phyloP scores from a whole-genome alignment of 1,140 invertebrate genomes.

The Gerris buenoi region DNA sequence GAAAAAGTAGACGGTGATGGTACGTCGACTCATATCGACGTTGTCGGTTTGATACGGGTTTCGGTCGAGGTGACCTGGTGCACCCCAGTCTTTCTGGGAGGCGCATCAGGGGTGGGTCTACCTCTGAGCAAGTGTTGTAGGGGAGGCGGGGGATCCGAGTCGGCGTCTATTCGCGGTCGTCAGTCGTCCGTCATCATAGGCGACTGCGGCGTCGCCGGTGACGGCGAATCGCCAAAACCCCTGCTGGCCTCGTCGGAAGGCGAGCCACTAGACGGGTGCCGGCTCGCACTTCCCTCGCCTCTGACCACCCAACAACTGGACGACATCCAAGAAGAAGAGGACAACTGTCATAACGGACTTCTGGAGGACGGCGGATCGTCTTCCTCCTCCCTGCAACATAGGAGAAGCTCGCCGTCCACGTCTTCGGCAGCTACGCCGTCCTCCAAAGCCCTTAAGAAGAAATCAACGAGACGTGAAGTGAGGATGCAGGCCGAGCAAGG shows the following conservation, averaged over 20 bases:
- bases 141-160: background rate
- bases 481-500: conserved; percentile 77
- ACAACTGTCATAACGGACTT: background rate
- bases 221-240: background rate
- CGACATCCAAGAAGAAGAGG: background rate
- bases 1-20: too few species aligned
- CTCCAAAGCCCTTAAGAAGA: conserved; percentile 2
- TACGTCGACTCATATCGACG: too few species aligned
- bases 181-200: background rate
- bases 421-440: conserved; percentile 5
- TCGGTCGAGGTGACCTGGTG: too few species aligned
- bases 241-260: background rate
- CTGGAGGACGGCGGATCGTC: background rate
- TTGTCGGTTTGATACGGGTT: too few species aligned
- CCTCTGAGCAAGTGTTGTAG: background rate
- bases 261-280: background rate
- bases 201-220: background rate
- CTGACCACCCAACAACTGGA: background rate
- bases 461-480: conserved; percentile 9
- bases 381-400: background rate
- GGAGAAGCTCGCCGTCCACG: background rate
- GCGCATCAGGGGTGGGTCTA: background rate
- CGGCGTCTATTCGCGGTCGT: background rate
- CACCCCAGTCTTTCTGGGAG: too few species aligned
- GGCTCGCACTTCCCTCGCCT: background rate